A percentile compares a stretch with the other conserved stretches of the same genome.
These are phyloP conservation scores for Mactromeris polynyma DNA, from an alignment of 2,888 invertebrate genomes.

Conservation along the genomic window DNA sequence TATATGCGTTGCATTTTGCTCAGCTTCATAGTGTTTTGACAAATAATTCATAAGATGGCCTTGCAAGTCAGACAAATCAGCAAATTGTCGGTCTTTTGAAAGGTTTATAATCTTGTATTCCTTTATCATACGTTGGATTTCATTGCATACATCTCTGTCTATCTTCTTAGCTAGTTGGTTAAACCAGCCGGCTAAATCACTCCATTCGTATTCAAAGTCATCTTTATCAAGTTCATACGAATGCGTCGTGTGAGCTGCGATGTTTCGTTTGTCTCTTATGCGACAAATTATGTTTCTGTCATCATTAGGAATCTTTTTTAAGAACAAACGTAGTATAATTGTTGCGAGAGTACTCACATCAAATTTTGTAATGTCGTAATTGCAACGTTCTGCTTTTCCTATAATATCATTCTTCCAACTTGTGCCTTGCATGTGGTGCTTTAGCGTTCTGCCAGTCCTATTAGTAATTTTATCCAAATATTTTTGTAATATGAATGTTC, in stretches of 20 bases:
- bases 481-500: neutral
- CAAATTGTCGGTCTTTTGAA: too few species aligned
- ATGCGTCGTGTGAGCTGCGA: neutral
- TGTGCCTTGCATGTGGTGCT: neutral
- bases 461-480: neutral
- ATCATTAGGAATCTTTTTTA: neutral
- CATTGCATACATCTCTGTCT: neutral
- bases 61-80: neutral
- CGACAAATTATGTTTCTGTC: neutral
- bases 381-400: neutral
- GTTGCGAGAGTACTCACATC: neutral
- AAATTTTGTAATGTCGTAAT: neutral
- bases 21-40: neutral
- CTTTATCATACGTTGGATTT: neutral
- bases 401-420: neutral
- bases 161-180: neutral
- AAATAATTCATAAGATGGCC: neutral
- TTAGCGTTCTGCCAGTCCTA: neutral
- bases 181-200: neutral
- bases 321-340: neutral
- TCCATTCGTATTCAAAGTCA: neutral
- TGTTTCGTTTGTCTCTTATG: neutral
- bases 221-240: neutral
- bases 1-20: neutral
- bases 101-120: neutral